Evolutionary conservation across 2,797 vertebrate species (phyloP), one percentile per base, ranked within the genome.

Genomic region (Periophthalmus magnuspinnatus): DNA sequence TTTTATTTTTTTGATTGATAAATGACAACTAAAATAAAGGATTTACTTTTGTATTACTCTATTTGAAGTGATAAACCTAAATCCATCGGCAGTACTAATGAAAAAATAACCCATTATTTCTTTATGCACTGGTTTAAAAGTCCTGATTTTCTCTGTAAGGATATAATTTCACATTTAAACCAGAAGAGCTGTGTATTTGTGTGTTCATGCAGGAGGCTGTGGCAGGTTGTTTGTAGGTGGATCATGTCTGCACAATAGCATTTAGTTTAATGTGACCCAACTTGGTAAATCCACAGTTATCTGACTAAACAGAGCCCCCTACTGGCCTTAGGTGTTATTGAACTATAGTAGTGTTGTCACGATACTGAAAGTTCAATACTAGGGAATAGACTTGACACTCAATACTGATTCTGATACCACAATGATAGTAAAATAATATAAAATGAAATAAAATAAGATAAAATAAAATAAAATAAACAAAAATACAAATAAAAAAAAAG

Each of bases 221-320:
- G 41, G 67, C 69, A 70, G 67, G 60, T 71, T 58, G 68, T 41
- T 70, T 71, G 70, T 58, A 66, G 77, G 74, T 68, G 72, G 68
- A 78, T 24, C 13, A 41, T 33, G 33, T 47, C 1, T 28, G 28
- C 28, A 28, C 28, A 28, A 28, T 28, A 28, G 3, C 28, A 1
- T 28, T 28, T 28, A 28, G 28, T 28, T 28, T 28, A 72, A 45
- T 45, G 45, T 45, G 28, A 38, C 13, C 56, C 45, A 58, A 33
- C 63, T 48, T 47, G 55, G 8, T 68, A 34, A 41, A 41, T 41
- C 41, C 0, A 6, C 1, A 21, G 47, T 70, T 77, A 65, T 32
- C 52, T 59, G 38, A 72, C 60, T 34, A 28, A 66, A 74, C 62
- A 55, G 80, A 56, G 87, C 76, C 87, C 80, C 80, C 87, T 88